Evolutionary conservation across 2,113 vertebrate genomes (phyloP).

Genomic region (Naja naja): DNA sequence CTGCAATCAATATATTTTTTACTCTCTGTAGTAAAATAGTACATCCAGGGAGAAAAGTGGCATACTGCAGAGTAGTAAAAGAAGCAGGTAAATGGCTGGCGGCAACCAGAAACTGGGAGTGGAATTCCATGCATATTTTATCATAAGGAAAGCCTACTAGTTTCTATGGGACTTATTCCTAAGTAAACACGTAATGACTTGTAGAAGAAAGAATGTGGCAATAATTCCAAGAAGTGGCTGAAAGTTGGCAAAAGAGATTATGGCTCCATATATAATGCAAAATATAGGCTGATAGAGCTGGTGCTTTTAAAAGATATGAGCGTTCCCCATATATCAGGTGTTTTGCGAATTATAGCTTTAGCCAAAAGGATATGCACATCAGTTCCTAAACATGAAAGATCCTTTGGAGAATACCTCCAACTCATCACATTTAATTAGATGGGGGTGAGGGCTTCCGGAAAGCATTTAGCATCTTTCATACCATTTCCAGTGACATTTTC

Average conservation of each 20-base stretch:
- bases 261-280: neutral
- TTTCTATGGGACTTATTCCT: neutral
- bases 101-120: neutral
- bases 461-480: neutral
- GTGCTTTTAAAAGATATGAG: neutral
- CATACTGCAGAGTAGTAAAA: neutral
- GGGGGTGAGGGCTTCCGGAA: neutral
- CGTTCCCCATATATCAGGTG: neutral
- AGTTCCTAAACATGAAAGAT: neutral
- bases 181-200: neutral
- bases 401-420: conserved; percentile 5
- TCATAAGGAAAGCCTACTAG: neutral
- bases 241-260: neutral
- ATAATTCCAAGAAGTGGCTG: too few relatives aligned
- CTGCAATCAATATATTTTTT: neutral
- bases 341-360: neutral
- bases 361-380: neutral
- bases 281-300: neutral
- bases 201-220: neutral
- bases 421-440: neutral
- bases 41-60: neutral
- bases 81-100: too few relatives aligned
- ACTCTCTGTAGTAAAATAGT: neutral
- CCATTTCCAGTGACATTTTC: conserved; percentile 4
- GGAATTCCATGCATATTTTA: neutral